phyloP scores from a whole-genome alignment of 2,113 vertebrate genomes.

The Paracanthobrama guichenoti region DNA sequence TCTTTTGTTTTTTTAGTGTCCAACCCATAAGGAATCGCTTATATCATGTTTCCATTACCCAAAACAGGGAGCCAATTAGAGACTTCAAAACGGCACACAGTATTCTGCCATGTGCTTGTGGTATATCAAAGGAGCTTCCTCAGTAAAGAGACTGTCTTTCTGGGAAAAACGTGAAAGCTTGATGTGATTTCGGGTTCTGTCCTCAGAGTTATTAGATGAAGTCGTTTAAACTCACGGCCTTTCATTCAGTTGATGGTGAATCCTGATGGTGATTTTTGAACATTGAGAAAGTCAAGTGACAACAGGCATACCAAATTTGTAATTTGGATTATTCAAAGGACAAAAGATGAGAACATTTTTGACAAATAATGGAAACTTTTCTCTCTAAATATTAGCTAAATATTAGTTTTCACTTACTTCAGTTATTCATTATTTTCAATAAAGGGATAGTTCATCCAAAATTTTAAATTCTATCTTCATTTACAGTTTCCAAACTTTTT shows the following conservation, averaged over 20 bases:
- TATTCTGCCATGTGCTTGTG: conserved; percentile 31
- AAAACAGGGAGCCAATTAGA: conserved; percentile 35
- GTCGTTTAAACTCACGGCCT: not conserved
- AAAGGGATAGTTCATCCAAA: not conserved
- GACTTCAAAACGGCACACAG: conserved; percentile 6
- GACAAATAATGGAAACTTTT: not conserved
- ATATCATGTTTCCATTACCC: conserved; percentile 4
- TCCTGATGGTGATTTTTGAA: not conserved
- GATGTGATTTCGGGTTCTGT: not conserved
- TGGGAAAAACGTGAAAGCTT: not conserved
- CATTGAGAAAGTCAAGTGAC: not conserved
- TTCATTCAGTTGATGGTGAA: not conserved
- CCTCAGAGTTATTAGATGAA: conserved; percentile 9
- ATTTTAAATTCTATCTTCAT: not conserved
- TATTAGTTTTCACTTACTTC: not conserved
- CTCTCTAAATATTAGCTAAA: not conserved
- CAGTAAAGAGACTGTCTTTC: not conserved
- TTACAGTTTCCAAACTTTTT: not conserved
- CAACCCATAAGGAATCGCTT: conserved; percentile 28
- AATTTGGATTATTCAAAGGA: not conserved
- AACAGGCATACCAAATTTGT: not conserved
- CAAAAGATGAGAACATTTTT: not conserved
- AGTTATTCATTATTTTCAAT: not conserved
- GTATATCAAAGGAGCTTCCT: conserved; percentile 26
- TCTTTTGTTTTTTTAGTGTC: not conserved